Evolutionary conservation across 2,888 invertebrate genomes (phyloP).

Genomic region (Rhingia rostrata): DNA sequence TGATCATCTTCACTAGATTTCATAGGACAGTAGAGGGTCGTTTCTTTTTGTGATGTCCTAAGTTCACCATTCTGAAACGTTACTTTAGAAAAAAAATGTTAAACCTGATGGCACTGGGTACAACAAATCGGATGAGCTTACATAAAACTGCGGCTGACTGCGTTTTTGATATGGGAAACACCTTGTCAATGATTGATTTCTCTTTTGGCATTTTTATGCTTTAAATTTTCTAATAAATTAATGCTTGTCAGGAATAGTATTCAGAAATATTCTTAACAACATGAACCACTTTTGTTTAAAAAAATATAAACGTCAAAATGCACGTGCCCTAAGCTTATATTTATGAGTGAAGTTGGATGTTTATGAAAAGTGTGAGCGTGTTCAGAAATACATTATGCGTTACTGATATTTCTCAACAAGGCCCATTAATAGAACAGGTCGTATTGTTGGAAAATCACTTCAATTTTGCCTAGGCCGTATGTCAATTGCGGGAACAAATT

Average conservation of each 20-base stretch:
- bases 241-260: neutral
- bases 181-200: slow-evolving; percentile 76
- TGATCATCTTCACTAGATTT: slow-evolving; percentile 54
- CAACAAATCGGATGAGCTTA: slow-evolving; percentile 73
- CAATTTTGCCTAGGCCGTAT: no score
- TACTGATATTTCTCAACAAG: no score
- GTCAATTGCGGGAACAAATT: no score
- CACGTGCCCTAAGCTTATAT: neutral
- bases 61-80: slow-evolving; percentile 81
- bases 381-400: no score
- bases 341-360: slow-evolving; percentile 3
- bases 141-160: slow-evolving; percentile 77
- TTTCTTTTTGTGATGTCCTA: slow-evolving; percentile 70
- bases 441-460: no score
- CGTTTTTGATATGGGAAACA: slow-evolving; percentile 68
- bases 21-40: slow-evolving; percentile 75
- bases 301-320: no score
- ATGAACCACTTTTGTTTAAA: neutral
- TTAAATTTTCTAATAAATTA: neutral
- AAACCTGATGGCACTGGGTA: neutral
- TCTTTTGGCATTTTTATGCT: slow-evolving; percentile 76
- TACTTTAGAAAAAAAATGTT: slow-evolving; percentile 75
- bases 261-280: neutral
- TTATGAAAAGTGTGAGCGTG: no score
- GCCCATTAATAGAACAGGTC: no score